Evolutionary conservation across 2,888 invertebrate species (phyloP).

Genomic region (Leptarthrus brevirostris): DNA sequence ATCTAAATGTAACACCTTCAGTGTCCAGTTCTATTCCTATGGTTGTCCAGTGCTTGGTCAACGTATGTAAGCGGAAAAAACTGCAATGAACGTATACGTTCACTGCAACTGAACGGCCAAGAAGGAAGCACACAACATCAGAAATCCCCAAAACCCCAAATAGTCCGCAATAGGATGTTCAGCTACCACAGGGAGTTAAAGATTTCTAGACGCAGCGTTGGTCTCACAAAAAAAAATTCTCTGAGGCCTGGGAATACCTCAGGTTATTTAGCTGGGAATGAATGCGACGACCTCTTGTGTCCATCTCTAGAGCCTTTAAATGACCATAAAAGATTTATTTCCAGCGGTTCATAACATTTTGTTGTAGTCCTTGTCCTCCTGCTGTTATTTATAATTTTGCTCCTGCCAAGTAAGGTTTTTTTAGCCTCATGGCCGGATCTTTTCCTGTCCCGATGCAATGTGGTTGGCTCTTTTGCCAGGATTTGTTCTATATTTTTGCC

Average conservation of each 20-base stretch:
- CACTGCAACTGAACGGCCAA: not conserved
- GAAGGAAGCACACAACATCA: constrained; percentile 5
- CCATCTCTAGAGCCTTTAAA: constrained; percentile 29
- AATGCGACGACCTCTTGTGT: not conserved
- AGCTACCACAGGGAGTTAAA: constrained; percentile 9
- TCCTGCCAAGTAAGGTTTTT: not conserved
- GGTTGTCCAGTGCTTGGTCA: not conserved
- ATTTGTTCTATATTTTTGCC: constrained; percentile 2
- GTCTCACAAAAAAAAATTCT: not conserved
- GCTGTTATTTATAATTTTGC: constrained; percentile 29
- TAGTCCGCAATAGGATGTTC: constrained; percentile 28
- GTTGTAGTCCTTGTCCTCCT: not conserved
- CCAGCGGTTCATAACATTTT: constrained; percentile 16
- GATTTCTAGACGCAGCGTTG: constrained; percentile 7
- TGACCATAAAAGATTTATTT: constrained; percentile 48
- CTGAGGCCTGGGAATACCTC: constrained; percentile 10
- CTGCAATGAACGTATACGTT: not conserved
- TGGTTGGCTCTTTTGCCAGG: constrained; percentile 14
- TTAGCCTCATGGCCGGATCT: not conserved
- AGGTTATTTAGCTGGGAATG: not conserved
- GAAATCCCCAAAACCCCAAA: constrained; percentile 18
- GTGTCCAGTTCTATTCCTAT: constrained; percentile 21
- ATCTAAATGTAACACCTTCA: constrained; percentile 23
- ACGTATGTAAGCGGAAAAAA: constrained; percentile 4
- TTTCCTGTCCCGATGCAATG: not conserved